phyloP scores from a whole-genome alignment of 2,888 invertebrate species.

The Timema podura region DNA sequence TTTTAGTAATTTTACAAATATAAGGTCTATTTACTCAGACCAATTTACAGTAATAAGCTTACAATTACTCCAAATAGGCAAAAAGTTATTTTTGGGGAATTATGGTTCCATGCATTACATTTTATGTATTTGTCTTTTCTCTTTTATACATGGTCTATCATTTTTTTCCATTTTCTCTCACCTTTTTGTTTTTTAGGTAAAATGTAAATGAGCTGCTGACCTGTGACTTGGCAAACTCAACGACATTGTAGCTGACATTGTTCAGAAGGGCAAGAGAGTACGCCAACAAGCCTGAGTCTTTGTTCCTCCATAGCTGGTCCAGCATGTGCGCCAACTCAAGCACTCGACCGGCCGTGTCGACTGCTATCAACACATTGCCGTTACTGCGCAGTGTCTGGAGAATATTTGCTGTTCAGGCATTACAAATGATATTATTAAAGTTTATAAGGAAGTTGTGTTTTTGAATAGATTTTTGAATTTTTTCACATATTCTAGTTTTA shows the following conservation, averaged over 20 bases:
- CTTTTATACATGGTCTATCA: not conserved
- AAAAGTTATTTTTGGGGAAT: not conserved
- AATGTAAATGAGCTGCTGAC: slow-evolving; percentile 41
- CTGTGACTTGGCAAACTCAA: slow-evolving; percentile 97
- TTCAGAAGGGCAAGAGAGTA: slow-evolving; percentile 92
- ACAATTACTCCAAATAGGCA: too few species aligned
- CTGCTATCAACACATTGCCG: slow-evolving; percentile 93
- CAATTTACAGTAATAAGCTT: too few species aligned
- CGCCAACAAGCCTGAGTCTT: slow-evolving; percentile 91
- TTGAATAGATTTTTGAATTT: too few species aligned
- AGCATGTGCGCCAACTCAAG: slow-evolving; percentile 95
- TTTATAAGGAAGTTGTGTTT: too few species aligned
- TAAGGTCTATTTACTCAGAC: too few species aligned
- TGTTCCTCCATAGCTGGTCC: slow-evolving; percentile 90
- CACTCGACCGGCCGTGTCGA: slow-evolving; percentile 95
- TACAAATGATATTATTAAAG: too few species aligned
- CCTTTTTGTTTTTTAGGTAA: not conserved
- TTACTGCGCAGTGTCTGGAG: slow-evolving; percentile 87
- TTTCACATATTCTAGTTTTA: too few species aligned
- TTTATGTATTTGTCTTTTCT: not conserved
- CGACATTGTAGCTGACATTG: slow-evolving; percentile 96
- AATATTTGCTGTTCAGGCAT: slow-evolving; percentile 70
- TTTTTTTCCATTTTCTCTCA: not conserved
- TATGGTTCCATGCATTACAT: not conserved
- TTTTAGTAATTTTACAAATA: too few species aligned